Conservation (phyloP, 2,797 vertebrate species). For the Diplodus puntazzo region DNA sequence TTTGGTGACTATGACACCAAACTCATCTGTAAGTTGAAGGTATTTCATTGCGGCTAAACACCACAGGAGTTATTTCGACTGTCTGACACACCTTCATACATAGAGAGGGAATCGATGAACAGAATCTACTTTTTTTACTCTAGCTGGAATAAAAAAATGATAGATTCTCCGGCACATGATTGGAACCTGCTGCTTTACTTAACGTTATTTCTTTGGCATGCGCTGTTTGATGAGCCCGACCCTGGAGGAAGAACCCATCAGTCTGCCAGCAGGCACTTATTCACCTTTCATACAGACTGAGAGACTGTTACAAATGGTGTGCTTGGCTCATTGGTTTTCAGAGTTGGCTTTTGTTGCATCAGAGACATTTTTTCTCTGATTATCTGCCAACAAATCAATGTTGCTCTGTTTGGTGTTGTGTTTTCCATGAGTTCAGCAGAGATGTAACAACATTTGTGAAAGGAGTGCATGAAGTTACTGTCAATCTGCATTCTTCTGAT, state of each 20-base stretch:
- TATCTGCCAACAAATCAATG: constrained; percentile 59
- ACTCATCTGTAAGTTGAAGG: neutral
- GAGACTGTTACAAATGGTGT: constrained; percentile 1
- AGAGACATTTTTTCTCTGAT: constrained; percentile 61
- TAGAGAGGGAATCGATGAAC: neutral
- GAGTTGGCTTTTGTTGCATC: constrained; percentile 38
- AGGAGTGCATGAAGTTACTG: constrained; percentile 1
- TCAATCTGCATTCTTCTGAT: constrained; percentile 7
- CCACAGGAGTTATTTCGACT: neutral
- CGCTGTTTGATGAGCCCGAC: neutral
- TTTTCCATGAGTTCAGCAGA: constrained; percentile 11
- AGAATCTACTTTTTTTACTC: constrained; percentile 7
- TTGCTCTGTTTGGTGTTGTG: constrained; percentile 10
- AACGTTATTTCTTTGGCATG: neutral
- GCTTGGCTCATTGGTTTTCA: constrained; percentile 6
- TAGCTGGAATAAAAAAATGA: neutral
- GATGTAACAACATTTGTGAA: neutral
- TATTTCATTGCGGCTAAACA: neutral
- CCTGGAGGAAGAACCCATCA: constrained; percentile 11
- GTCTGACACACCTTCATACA: neutral
- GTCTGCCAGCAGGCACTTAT: constrained; percentile 27
- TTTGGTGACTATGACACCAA: neutral
- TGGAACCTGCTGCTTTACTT: neutral
- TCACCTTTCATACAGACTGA: constrained; percentile 15
- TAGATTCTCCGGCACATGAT: constrained; percentile 1